Base-by-base conservation (phyloP, 2,888 invertebrate genomes). In the Meloe dianella region DNA sequence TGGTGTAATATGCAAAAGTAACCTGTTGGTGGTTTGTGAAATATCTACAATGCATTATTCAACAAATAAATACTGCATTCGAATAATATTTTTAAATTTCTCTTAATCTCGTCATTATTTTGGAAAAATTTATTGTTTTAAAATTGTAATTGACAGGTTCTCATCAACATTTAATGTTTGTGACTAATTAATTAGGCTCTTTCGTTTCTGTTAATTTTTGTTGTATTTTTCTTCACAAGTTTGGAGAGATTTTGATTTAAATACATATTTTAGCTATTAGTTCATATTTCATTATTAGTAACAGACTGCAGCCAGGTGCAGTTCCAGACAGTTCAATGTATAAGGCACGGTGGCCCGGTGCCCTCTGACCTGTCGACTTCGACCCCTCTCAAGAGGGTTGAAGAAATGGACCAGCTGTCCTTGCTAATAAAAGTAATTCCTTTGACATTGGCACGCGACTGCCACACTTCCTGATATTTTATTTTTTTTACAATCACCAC, bases 301-400 rank as follows among this genome's bases (percentile, higher is more conserved):
- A 74, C 74, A 75, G 75, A 73, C 74, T 65, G 72, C 68, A 73
- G 76, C 79, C 79, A 79, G 79, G 79, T 79, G 79, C 77, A 73
- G 70, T 60, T 74, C 74, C 75, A 77, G 78, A 77, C 78, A 74
- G 76, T 74, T 73, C 74, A 74, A 74, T 77, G 76, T 78, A 41
- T 41, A 78, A 78, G 78, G 77, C 78, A 78, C 77, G 71, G 68
- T 74, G 71, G 72, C 73, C 73, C 67, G 66, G 70, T 74, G 74
- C 73, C 73, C 75, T 73, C 58, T 75, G 74, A 74, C 77, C 74
- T 74, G 67, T 60, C 64, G 71, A 68, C 65, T 51, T 12, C 20
- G 20, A 1, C 20, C 62, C 60, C 63, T 65, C 56, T 63, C 63
- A 35, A 56, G 68, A 66, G 67, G 67, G 69, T 65, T 67, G 64